Conservation (phyloP, 2,797 vertebrate genomes). For the Sebastes diaconus region DNA sequence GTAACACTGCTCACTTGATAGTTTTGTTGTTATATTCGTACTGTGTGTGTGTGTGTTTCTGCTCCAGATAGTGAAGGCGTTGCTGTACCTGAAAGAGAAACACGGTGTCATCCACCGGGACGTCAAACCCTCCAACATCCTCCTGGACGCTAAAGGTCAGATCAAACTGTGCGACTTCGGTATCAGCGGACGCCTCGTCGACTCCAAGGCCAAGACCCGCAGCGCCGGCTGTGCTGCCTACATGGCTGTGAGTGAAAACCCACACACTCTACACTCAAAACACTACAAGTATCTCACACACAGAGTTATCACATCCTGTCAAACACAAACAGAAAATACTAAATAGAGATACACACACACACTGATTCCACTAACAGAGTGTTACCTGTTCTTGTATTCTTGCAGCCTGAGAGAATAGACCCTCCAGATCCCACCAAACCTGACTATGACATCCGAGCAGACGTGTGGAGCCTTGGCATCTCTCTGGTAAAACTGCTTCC, state of each 20-base stretch:
- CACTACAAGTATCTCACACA: neutral
- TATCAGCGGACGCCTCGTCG: constrained; percentile 94
- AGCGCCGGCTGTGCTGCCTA: constrained; percentile 96
- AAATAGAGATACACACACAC: neutral
- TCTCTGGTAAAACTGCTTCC: constrained; percentile 85
- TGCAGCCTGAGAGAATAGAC: constrained; percentile 95
- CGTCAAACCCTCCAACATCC: constrained; percentile 96
- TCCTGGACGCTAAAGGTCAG: constrained; percentile 92
- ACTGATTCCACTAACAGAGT: neutral
- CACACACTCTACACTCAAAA: neutral
- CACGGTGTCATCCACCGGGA: constrained; percentile 96
- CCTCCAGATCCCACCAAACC: constrained; percentile 96
- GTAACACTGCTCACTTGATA: neutral
- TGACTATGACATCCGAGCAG: constrained; percentile 95
- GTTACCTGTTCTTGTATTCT: constrained; percentile 9
- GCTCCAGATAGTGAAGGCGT: constrained; percentile 91
- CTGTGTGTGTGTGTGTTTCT: neutral
- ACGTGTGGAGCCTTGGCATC: constrained; percentile 97
- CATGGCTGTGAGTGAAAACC: constrained; percentile 89
- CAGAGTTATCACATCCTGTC: neutral
- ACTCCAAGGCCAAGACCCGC: constrained; percentile 95
- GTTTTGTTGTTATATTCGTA: neutral
- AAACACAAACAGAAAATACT: neutral
- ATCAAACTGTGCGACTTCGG: constrained; percentile 97
- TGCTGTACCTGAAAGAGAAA: constrained; percentile 95